Evolutionary conservation across 1,140 invertebrate species (phyloP).

Genomic region (Cherax destructor): DNA sequence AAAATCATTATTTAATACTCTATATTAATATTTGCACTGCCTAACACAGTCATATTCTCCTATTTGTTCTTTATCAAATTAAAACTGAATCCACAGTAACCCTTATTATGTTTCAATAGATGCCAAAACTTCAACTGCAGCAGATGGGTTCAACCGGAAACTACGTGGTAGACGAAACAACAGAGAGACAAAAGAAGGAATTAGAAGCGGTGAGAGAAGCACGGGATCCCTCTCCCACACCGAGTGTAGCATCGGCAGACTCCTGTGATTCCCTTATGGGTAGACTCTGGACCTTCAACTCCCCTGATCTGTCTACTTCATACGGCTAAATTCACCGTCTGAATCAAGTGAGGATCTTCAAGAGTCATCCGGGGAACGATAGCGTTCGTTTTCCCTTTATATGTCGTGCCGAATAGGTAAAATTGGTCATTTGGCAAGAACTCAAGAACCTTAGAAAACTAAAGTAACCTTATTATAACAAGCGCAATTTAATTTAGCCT

Average conservation of each 20-base stretch:
- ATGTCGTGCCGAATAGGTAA: too few relatives aligned
- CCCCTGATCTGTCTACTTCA: neutral
- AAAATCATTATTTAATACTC: neutral
- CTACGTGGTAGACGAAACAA: neutral
- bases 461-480: neutral
- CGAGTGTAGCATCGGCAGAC: neutral
- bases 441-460: neutral
- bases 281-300: slow-evolving; percentile 19
- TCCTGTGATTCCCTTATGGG: neutral
- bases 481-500: too few relatives aligned
- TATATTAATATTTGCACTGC: too few relatives aligned
- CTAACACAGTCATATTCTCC: too few relatives aligned
- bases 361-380: neutral
- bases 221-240: neutral
- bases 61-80: too few relatives aligned
- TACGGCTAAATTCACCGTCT: neutral
- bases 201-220: neutral
- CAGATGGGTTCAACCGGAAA: neutral
- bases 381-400: neutral
- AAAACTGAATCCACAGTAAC: too few relatives aligned
- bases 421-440: neutral
- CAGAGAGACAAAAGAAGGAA: neutral
- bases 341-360: neutral
- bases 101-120: neutral
- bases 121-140: neutral